phyloP scores from a whole-genome alignment of 2,797 vertebrate species.

The Gephyroberyx darwinii region DNA sequence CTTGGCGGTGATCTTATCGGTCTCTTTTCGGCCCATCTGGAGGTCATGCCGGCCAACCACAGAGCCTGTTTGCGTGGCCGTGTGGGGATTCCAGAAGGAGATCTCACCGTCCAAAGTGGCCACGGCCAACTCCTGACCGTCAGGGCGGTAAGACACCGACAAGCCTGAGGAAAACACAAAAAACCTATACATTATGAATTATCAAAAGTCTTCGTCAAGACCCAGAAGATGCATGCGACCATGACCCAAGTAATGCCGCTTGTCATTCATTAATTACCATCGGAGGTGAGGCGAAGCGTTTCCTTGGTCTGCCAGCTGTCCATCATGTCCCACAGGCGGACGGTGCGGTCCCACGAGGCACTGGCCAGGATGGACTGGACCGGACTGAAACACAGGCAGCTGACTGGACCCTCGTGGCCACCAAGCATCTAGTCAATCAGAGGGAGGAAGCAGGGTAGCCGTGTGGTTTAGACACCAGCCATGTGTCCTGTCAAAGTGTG shows the following conservation, averaged over 20 bases:
- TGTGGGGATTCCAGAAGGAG: conserved; percentile 91
- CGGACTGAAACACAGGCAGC: conserved; percentile 91
- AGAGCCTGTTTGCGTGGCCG: conserved; percentile 85
- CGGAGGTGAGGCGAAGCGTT: conserved; percentile 85
- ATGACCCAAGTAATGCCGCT: neutral
- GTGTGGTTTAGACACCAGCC: too few relatives aligned
- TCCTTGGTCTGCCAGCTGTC: conserved; percentile 98
- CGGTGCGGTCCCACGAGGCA: conserved; percentile 93
- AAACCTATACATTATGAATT: neutral
- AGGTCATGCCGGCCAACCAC: conserved; percentile 92
- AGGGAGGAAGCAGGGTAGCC: neutral
- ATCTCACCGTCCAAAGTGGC: conserved; percentile 92
- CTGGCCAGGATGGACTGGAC: conserved; percentile 91
- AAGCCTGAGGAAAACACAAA: conserved; percentile 78
- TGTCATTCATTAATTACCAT: conserved; percentile 80
- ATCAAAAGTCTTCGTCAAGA: too few relatives aligned
- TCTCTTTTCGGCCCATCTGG: conserved; percentile 91
- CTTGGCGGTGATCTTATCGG: conserved; percentile 95
- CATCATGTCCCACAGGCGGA: conserved; percentile 95
- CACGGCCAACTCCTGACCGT: conserved; percentile 91
- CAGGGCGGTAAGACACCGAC: conserved; percentile 88
- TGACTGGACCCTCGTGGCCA: conserved; percentile 94
- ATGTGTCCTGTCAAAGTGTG: too few relatives aligned
- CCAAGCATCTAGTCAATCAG: conserved; percentile 84
- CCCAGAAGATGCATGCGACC: too few relatives aligned